Evolutionary conservation across 1,140 invertebrate species (phyloP), one percentile per base, ranked within the genome.

Genomic region (Druon quercuslanigerum): DNA sequence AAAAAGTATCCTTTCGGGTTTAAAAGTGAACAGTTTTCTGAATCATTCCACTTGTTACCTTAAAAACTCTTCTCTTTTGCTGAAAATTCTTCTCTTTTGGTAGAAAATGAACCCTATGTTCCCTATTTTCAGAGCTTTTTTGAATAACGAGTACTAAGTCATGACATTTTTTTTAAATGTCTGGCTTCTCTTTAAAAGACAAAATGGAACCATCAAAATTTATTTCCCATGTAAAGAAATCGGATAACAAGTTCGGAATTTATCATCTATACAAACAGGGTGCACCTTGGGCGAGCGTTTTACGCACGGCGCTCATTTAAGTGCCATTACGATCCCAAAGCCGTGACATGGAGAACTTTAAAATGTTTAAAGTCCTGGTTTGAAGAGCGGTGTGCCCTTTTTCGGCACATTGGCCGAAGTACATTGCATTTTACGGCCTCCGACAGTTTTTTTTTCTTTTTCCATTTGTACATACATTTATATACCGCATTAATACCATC

Each of bases 301-400:
- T 54, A 52, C 51, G 11, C 51, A 54, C 25, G 20, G 20, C 51
- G 72, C 16, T 73, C 17, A 73, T 66, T 73, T 25, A 71, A 54
- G 72, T 52, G 72, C 20, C 72, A 73, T 73, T 73, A 54, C 51
- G 13, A 73, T 51, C 72, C 72, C 72, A 54, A 52, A 52, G 33
- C 51, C 50, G 71, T 51, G 50, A 25, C 71, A 51, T 46, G 33
- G 50, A n/a, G 51, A 16, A 72, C 1, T 52, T 51, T 73, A 73
- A 54, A 73, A 50, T 51, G 6, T 16, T 52, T 73, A 73, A 54
- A 54, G 71, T 51, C 11, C 19, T 50, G 46, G 51, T 52, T 52
- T 54, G 72, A 50, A 40, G 33, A 66, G 25, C 25, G 0, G 4
- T 57, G 56, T 66, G 14, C 16, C 72, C 72, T 54, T 73, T 73